Conservation (phyloP, 2,113 vertebrate genomes). For the Sylvietta virens region DNA sequence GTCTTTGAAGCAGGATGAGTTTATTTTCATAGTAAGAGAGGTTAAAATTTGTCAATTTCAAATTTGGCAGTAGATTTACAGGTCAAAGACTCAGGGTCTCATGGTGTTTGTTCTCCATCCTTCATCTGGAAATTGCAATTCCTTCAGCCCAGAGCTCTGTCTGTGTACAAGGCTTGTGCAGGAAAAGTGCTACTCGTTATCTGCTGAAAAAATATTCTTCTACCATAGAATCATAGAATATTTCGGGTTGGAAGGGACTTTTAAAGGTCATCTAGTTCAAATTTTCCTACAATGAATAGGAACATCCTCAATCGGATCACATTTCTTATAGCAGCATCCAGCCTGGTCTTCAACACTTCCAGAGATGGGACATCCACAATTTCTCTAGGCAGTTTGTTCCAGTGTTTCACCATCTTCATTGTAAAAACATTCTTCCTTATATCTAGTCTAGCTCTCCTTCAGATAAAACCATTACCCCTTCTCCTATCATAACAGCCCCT, state of each 20-base stretch:
- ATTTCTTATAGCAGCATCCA: not conserved
- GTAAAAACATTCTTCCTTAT: not conserved
- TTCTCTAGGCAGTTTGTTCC: not conserved
- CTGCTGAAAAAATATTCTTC: not conserved
- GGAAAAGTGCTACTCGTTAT: not conserved
- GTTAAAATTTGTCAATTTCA: not conserved
- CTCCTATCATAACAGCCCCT: accelerated
- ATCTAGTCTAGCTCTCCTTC: not conserved
- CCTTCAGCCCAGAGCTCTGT: not conserved
- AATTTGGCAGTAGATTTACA: not conserved
- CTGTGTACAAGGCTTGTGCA: not conserved
- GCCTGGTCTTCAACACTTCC: not conserved
- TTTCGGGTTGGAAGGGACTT: not conserved
- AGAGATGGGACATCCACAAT: not conserved
- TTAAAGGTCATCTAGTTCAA: not conserved
- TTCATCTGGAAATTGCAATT: not conserved
- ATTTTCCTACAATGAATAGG: not conserved
- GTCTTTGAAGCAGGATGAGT: not conserved
- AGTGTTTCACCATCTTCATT: not conserved
- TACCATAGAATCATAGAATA: not conserved
- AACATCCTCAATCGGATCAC: not conserved
- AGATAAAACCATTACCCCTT: not conserved
- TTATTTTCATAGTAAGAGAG: not conserved
- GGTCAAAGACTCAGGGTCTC: not conserved
- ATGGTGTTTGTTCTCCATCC: not conserved